Evolutionary conservation across 1,140 invertebrate genomes (phyloP).

Genomic region (Drosophila athabasca): DNA sequence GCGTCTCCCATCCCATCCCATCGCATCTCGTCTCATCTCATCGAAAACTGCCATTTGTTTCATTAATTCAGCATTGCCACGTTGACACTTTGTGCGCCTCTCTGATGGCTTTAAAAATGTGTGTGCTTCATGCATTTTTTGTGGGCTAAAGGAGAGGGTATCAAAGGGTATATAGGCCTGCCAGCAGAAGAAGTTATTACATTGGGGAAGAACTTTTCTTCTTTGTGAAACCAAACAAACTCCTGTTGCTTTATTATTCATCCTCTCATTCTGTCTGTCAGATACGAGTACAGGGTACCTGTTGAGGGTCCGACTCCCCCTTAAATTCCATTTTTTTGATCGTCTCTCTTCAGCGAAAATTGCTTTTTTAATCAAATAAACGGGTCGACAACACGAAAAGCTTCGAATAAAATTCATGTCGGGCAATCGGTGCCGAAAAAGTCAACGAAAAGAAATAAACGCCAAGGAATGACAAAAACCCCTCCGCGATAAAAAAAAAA

Average conservation of each 20-base stretch:
- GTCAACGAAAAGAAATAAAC: not conserved
- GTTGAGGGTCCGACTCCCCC: not conserved
- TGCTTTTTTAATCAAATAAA: constrained; percentile 65
- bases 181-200: not conserved
- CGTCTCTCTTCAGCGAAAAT: constrained; percentile 35
- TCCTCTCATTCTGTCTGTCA: too few relatives aligned
- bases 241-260: too few relatives aligned
- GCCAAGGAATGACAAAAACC: not conserved
- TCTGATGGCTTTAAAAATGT: constrained; percentile 9
- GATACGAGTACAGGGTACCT: constrained; percentile 4
- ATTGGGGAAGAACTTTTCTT: too few relatives aligned
- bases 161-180: not conserved
- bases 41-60: constrained; percentile 16
- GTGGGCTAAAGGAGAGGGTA: not conserved
- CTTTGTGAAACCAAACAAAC: too few relatives aligned
- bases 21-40: not conserved
- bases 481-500: constrained; percentile 29
- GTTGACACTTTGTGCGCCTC: constrained; percentile 2
- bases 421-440: constrained; percentile 19
- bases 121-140: not conserved
- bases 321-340: constrained; percentile 4
- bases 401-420: constrained; percentile 46
- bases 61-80: constrained; percentile 9
- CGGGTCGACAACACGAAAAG: constrained; percentile 24
- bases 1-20: too few relatives aligned